Conservation (phyloP, 2,113 vertebrate genomes). For the Cavia aperea region DNA sequence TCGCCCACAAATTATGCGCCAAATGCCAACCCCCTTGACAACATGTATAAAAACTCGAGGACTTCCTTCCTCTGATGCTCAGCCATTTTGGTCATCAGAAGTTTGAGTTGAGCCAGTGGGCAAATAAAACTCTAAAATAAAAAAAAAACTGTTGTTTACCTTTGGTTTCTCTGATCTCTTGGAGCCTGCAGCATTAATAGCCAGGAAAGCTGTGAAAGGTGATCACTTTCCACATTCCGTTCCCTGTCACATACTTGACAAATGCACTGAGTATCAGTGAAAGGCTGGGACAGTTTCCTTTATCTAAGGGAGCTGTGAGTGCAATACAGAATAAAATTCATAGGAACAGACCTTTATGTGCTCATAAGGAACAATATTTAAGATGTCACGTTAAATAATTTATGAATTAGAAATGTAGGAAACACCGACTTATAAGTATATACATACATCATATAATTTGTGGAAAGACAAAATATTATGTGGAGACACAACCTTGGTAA, state of each 20-base stretch:
- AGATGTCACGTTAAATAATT: not conserved
- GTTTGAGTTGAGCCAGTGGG: not conserved
- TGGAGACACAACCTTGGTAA: not conserved
- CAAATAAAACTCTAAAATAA: not conserved
- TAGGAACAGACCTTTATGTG: fast-evolving
- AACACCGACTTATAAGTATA: not conserved
- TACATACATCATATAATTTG: too few relatives aligned
- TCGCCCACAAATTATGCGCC: not conserved
- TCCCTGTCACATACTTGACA: not conserved
- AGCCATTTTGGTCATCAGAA: not conserved
- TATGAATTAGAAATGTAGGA: not conserved
- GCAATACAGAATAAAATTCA: not conserved
- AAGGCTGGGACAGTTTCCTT: not conserved
- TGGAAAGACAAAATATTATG: not conserved
- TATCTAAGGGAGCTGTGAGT: too few relatives aligned
- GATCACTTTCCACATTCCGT: fast-evolving
- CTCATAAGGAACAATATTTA: too few relatives aligned
- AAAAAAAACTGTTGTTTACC: not conserved
- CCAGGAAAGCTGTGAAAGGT: not conserved
- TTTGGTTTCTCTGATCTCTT: not conserved
- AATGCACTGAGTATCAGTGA: too few relatives aligned
- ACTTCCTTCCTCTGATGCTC: not conserved
- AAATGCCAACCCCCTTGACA: not conserved
- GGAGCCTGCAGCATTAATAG: not conserved
- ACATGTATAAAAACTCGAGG: not conserved